These are phyloP conservation scores for Agelastica alni DNA, from an alignment of 2,888 invertebrate species.

Conservation along the genomic window DNA sequence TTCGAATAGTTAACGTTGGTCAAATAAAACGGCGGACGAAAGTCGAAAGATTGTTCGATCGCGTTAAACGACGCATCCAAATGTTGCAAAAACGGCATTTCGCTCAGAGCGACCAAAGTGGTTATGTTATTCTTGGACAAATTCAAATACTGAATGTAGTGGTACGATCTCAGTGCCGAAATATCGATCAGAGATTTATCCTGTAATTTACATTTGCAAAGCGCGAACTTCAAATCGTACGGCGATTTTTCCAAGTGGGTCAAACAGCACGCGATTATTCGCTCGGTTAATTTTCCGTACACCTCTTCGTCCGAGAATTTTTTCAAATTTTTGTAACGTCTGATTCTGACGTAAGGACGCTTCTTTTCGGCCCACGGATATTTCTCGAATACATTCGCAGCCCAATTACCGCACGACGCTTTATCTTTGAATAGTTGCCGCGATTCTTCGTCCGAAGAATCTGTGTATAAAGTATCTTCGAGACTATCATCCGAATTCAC, in stretches of 20 bases:
- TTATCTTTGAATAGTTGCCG: no score
- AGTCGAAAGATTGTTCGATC: slow-evolving; percentile 60
- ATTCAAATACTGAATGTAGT: slow-evolving; percentile 65
- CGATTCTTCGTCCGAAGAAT: no score
- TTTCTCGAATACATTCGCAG: slow-evolving; percentile 29
- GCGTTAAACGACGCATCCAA: slow-evolving; percentile 63
- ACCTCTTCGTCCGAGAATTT: slow-evolving; percentile 41
- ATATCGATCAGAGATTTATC: slow-evolving; percentile 57
- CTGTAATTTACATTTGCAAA: slow-evolving; percentile 58
- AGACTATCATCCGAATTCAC: no score
- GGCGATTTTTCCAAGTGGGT: slow-evolving; percentile 62
- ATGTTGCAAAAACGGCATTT: slow-evolving; percentile 63
- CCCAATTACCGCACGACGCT: no score
- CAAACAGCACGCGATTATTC: slow-evolving; percentile 60
- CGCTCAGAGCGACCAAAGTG: slow-evolving; percentile 59
- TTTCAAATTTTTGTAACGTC: slow-evolving; percentile 31
- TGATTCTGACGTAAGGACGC: slow-evolving; percentile 31
- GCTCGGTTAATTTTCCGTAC: slow-evolving; percentile 59
- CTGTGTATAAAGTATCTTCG: no score
- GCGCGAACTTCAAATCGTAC: slow-evolving; percentile 59
- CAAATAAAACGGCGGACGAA: slow-evolving; percentile 65
- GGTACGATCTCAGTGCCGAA: slow-evolving; percentile 60
- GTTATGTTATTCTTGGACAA: slow-evolving; percentile 62
- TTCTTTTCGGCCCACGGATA: slow-evolving; percentile 39
- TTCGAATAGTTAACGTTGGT: slow-evolving; percentile 65